phyloP scores from a whole-genome alignment of 2,797 vertebrate species.

The Microctenopoma stevenorrisi region DNA sequence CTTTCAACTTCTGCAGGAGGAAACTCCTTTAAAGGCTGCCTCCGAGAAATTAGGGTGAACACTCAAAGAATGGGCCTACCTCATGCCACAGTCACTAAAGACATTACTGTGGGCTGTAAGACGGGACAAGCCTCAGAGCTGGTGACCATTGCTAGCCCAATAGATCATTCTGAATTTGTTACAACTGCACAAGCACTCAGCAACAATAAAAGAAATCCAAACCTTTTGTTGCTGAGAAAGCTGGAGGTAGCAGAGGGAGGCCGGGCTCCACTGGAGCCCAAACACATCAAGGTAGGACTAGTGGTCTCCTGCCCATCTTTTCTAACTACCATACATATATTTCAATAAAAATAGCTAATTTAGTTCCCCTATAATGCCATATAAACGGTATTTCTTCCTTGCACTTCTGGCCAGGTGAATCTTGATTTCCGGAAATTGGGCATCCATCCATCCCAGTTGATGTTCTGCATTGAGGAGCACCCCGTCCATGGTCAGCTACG shows the following conservation, averaged over 20 bases:
- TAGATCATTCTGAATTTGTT: slow-evolving; percentile 26
- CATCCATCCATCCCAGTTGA: slow-evolving; percentile 86
- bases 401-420: slow-evolving; percentile 72
- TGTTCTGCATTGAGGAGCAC: slow-evolving; percentile 85
- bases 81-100: slow-evolving; percentile 86
- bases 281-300: slow-evolving; percentile 84
- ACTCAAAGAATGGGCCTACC: slow-evolving; percentile 84
- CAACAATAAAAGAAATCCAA: slow-evolving; percentile 48
- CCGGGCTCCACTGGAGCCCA: slow-evolving; percentile 83
- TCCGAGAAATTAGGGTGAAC: slow-evolving; percentile 85
- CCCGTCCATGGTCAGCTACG: slow-evolving; percentile 86
- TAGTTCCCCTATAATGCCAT: not conserved
- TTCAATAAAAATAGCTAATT: not conserved
- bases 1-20: slow-evolving; percentile 49
- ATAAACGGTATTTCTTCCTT: not conserved
- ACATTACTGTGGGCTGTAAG: slow-evolving; percentile 88
- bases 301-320: not conserved
- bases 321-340: not conserved
- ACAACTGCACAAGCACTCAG: slow-evolving; percentile 29
- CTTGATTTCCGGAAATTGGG: slow-evolving; percentile 85
- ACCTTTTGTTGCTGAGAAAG: slow-evolving; percentile 82
- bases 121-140: slow-evolving; percentile 38
- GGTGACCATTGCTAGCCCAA: slow-evolving; percentile 27
- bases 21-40: slow-evolving; percentile 91
- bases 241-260: slow-evolving; percentile 88